Evolutionary conservation across 2,888 invertebrate genomes (phyloP), one percentile per base, ranked within the genome.

Genomic region (Dorcus parallelipipedus): DNA sequence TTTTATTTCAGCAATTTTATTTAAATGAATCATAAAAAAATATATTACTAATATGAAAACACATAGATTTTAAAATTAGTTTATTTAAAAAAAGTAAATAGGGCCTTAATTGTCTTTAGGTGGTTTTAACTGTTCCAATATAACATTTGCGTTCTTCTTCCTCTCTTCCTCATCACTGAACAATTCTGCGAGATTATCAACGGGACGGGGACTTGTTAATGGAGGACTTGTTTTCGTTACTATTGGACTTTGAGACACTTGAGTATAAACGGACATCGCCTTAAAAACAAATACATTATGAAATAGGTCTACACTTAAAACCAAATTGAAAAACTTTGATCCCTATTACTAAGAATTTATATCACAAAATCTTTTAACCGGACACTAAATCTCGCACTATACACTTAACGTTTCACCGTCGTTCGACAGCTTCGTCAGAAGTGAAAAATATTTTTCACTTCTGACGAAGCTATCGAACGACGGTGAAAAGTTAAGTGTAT

Each of bases 211-310:
- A 6, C 5, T 41, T 41, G 41, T 3, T 14, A 53, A 9, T 20
- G 38, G 14, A 43, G 8, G 38, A 45, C n/a, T n/a, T 9, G n/a
- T 33, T 52, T 49, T 26, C 42, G 42, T 42, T 14, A 42, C 42
- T 3, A 45, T 10, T 4, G 45, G 72, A 17, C 67, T 52, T 63
- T 70, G 72, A n/a, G 82, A 76, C 14, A 85, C 82, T 56, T 84
- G 81, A 20, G 82, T 81, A 73, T 85, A 86, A 73, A 85, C 84
- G 50, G 84, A 80, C 83, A 86, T 83, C 2, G 86, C 86, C 84
- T 85, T 76, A 17, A 79, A 80, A 63, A n/a, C 26, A 26, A 26
- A 14, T 14, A 26, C 2, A 26, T 33, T 33, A 33, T 33, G 1
- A 33, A 33, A 5, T 7, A 1, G 26, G 26, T 33, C 3, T 33